Evolutionary conservation across 1,140 invertebrate genomes (phyloP), one percentile per base, ranked within the genome.

Genomic region (Drosophila bocqueti): DNA sequence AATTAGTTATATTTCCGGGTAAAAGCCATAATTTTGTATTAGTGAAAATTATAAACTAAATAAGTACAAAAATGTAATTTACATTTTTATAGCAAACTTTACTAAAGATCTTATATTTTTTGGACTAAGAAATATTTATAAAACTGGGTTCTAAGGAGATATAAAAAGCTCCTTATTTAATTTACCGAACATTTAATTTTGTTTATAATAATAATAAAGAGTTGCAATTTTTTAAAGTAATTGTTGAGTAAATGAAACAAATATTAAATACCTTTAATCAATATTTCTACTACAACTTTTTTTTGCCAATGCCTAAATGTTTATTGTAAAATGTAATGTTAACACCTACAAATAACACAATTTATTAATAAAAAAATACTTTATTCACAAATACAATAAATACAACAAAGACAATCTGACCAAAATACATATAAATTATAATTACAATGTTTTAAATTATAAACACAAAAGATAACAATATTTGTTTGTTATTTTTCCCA

Each of bases 231-330:
- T 21, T 15, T 15, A 9, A 36, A 36, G 16, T 46, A 16, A 21
- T 43, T 24, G 24, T 61, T 31, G 18, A 52, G 13, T 24, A 66
- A 10, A 21, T 21, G 13, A 46, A 54, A 15, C 11, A 38, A 24
- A n/a, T 34, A 34, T 29, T 21, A 11, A 31, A 36, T 34, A 58
- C 16, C 42, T 43, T 63, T 46, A 21, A 31, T 16, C 15, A 49
- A 46, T 16, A 43, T 71, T 29, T 11, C 3, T 34, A 34, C 13
- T 46, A 55, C 38, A 34, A 29, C 24, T n/a, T 31, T 40, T 64
- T 34, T 45, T 18, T 72, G 34, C 13, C 18, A 13, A 76, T 77
- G 49, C 45, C 13, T 65, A 54, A 68, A 68, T 61, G 57, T 76
- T 59, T 67, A 61, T 45, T 34, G 45, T 54, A 66, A 40, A 52